Evolutionary conservation across 1,140 invertebrate species (phyloP), one percentile per base, ranked within the genome.

Genomic region (Wiebesia pumilae): DNA sequence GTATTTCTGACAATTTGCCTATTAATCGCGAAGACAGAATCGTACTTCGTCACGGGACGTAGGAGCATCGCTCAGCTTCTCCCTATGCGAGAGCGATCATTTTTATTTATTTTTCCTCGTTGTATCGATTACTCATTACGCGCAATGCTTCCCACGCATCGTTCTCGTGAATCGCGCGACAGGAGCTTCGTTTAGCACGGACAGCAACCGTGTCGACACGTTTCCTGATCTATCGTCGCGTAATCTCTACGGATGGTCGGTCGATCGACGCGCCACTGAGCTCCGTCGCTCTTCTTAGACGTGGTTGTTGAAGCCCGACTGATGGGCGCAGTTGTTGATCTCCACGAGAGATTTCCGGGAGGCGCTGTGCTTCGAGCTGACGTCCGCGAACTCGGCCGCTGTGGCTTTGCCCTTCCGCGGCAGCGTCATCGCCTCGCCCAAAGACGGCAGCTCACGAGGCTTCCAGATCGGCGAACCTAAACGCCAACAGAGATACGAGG

Each of bases 391-490:
- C 88, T 94, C 93, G 62, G 92, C 90, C 33, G 91, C 92, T 88
- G 93, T 93, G 16, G 86, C 86, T 89, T 94, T 94, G 89, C 93
- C 93, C 89, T 94, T 94, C 79, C 93, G 92, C n/a, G 93, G 93
- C 89, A 94, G 91, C 14, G 93, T 94, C n/a, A 90, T 94, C 67
- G 93, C 92, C 86, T 94, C 93, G 47, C 93, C 93, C 69, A 94
- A 88, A 38, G 93, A 93, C 4, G 93, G 92, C 89, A 93, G 89
- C 88, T 94, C 93, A 86, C 93, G 91, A 79, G 93, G 93, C 87
- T 94, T 94, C 93, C 93, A 94, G 51, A 94, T 93, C 79, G 93
- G 93, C 83, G 93, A 94, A 90, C 93, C 93, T 94, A 88, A 16
- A 85, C 2, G 19, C 83, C 82, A 21, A 87, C 77, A 88, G 86